Evolutionary conservation across 2,888 invertebrate genomes (phyloP).

Genomic region (Hecatera dysodea): DNA sequence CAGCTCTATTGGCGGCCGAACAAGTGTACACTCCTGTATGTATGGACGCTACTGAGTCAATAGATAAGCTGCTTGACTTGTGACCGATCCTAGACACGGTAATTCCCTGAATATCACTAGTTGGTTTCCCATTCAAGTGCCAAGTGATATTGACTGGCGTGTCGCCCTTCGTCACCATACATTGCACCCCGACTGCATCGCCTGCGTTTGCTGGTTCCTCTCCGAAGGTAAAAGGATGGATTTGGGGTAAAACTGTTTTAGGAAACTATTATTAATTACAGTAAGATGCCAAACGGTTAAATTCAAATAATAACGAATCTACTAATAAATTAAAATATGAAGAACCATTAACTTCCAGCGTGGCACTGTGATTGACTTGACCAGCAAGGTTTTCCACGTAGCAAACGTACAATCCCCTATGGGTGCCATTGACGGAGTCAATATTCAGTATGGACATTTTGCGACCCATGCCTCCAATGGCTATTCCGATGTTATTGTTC

Average conservation of each 20-base stretch:
- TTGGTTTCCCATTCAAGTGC: slow-evolving; percentile 93
- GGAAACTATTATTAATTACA: slow-evolving; percentile 58
- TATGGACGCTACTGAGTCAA: slow-evolving; percentile 93
- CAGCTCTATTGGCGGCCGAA: slow-evolving; percentile 93
- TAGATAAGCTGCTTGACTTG: slow-evolving; percentile 93
- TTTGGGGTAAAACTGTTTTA: slow-evolving; percentile 93
- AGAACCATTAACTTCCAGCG: slow-evolving; percentile 94
- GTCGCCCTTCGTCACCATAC: slow-evolving; percentile 95
- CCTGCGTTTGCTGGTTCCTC: slow-evolving; percentile 95
- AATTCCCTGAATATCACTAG: slow-evolving; percentile 89
- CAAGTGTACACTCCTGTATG: slow-evolving; percentile 95
- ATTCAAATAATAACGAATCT: slow-evolving; percentile 64
- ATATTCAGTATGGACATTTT: slow-evolving; percentile 93
- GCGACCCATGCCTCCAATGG: slow-evolving; percentile 91
- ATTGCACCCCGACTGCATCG: slow-evolving; percentile 94
- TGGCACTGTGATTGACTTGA: slow-evolving; percentile 92
- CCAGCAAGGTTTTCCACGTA: slow-evolving; percentile 93
- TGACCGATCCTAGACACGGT: slow-evolving; percentile 91
- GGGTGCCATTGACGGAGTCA: slow-evolving; percentile 92
- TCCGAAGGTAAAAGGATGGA: slow-evolving; percentile 94
- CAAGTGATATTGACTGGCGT: slow-evolving; percentile 94
- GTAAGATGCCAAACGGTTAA: slow-evolving; percentile 52
- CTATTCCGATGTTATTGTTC: slow-evolving; percentile 90
- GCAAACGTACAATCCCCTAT: slow-evolving; percentile 94
- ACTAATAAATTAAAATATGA: slow-evolving; percentile 65